These are phyloP conservation scores for Amphipyra tragopoginis DNA, from an alignment of 2,888 invertebrate genomes.

Conservation along the genomic window DNA sequence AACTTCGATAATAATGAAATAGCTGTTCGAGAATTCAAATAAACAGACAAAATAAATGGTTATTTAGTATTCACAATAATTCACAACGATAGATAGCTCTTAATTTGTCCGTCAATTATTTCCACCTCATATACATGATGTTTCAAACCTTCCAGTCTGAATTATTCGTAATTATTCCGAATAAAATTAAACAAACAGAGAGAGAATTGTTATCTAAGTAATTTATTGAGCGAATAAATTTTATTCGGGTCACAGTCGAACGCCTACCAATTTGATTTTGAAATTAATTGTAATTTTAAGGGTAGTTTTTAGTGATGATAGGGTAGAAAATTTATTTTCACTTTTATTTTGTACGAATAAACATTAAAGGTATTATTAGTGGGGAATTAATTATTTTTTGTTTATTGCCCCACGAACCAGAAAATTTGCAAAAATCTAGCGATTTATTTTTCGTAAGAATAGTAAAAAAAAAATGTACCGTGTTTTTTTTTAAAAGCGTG, in stretches of 20 bases:
- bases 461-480: too few species aligned
- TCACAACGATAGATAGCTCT: background rate
- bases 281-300: slow-evolving; percentile 48
- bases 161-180: slow-evolving; percentile 50
- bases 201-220: slow-evolving; percentile 62
- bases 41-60: too few species aligned
- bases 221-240: slow-evolving; percentile 70
- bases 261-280: slow-evolving; percentile 50
- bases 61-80: too few species aligned
- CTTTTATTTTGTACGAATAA: background rate
- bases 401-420: too few species aligned
- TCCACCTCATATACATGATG: slow-evolving; percentile 10
- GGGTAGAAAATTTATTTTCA: slow-evolving; percentile 7
- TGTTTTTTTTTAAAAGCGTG: too few species aligned
- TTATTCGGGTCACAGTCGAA: slow-evolving; percentile 56
- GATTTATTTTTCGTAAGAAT: too few species aligned
- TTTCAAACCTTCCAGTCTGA: slow-evolving; percentile 10
- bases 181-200: slow-evolving; percentile 65
- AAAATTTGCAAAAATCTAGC: too few species aligned
- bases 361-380: background rate
- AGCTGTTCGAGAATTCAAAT: too few species aligned
- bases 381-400: too few species aligned
- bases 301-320: slow-evolving; percentile 29
- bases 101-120: slow-evolving; percentile 28
- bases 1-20: too few species aligned